These are phyloP conservation scores for Rostratula benghalensis DNA, from an alignment of 2,113 vertebrate genomes.

Conservation along the genomic window DNA sequence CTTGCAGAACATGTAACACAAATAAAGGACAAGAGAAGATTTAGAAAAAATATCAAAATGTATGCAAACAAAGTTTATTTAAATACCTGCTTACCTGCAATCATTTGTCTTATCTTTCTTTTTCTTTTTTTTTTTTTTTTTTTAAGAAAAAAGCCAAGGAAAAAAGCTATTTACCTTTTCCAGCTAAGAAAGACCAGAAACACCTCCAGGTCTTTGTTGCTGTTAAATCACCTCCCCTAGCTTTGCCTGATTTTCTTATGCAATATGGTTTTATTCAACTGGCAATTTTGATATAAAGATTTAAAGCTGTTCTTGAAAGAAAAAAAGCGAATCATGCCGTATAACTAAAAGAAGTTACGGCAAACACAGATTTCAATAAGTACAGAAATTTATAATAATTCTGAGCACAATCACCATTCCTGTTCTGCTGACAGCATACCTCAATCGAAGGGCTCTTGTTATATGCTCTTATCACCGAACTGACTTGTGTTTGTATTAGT, in stretches of 20 bases:
- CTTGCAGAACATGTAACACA: background rate
- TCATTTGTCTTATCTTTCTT: background rate
- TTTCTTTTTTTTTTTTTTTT: background rate
- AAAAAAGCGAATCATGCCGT: background rate
- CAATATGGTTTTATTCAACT: background rate
- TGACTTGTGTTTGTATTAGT: background rate
- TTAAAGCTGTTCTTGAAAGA: background rate
- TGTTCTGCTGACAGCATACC: background rate
- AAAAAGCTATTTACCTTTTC: background rate
- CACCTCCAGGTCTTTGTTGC: background rate
- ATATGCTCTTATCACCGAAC: background rate
- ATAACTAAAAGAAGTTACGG: background rate
- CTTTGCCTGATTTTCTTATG: background rate
- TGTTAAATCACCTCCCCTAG: background rate
- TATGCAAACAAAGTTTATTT: background rate
- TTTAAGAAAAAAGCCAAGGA: background rate
- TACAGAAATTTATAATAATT: background rate
- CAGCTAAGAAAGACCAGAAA: background rate
- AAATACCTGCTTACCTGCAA: background rate
- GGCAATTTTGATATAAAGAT: background rate
- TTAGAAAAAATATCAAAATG: background rate
- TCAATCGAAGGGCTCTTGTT: background rate
- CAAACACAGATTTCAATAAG: background rate
- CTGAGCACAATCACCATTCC: background rate
- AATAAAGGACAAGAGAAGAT: background rate